A percentile compares a stretch with the other conserved stretches of the same genome.
phyloP scores from a whole-genome alignment of 2,888 invertebrate genomes.

The Hypena proboscidalis region DNA sequence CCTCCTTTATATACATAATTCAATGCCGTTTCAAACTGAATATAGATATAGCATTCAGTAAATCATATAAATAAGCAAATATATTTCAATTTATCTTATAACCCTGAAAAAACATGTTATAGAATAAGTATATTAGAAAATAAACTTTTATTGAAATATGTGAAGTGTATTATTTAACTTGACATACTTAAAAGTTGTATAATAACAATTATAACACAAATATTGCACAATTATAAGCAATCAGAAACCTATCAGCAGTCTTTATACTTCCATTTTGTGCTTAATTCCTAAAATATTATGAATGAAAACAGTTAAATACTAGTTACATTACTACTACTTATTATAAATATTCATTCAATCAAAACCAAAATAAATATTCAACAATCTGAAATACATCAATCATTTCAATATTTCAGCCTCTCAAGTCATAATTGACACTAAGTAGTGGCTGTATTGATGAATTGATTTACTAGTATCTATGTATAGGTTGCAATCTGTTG shows the following conservation, averaged over 20 bases:
- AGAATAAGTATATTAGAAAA: no score
- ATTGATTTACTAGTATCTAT: conserved; percentile 10
- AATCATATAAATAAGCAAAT: no score
- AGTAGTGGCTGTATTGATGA: conserved; percentile 11
- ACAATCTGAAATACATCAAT: background rate
- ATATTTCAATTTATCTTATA: background rate
- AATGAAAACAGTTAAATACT: conserved; percentile 3
- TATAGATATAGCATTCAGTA: no score
- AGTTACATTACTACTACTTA: conserved; percentile 5
- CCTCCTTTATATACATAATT: no score
- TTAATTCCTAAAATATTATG: background rate
- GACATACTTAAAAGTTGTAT: no score
- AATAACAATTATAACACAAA: background rate
- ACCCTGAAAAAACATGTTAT: no score
- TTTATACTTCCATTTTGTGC: no score
- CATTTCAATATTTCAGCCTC: background rate
- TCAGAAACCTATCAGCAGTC: no score
- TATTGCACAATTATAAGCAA: conserved; percentile 10
- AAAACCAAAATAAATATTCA: background rate
- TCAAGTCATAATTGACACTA: background rate
- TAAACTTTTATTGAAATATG: no score
- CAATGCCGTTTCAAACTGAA: no score
- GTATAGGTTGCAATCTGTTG: conserved; percentile 21
- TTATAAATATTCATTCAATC: background rate
- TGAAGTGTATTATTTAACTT: no score